Conservation (phyloP, 2,113 vertebrate genomes). For the Globicephala melas region DNA sequence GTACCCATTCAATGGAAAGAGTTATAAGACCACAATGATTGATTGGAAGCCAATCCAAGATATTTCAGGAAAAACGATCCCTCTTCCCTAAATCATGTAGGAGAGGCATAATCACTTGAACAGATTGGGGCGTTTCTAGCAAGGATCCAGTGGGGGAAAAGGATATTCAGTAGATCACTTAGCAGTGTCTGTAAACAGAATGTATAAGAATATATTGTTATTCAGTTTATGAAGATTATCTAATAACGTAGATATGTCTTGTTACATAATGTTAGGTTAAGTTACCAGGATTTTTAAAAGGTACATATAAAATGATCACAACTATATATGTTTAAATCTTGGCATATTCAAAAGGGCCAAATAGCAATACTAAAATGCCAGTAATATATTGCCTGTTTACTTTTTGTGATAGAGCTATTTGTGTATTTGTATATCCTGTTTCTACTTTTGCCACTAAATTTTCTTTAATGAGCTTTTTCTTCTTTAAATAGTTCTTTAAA, state of each 20-base stretch:
- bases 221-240: not conserved
- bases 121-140: not conserved
- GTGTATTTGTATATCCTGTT: not conserved
- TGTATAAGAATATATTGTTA: not conserved
- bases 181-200: not conserved
- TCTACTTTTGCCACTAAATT: not conserved
- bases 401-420: not conserved
- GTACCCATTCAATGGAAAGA: not conserved
- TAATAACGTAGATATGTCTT: not conserved
- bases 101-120: not conserved
- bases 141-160: not conserved
- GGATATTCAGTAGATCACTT: not conserved
- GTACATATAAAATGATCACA: not conserved
- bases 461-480: not conserved
- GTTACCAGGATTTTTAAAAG: not conserved
- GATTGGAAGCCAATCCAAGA: not conserved
- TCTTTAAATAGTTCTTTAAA: conserved; percentile 37
- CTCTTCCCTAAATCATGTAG: not conserved
- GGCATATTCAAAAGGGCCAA: not conserved
- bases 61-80: not conserved
- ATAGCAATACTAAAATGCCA: not conserved
- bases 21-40: not conserved
- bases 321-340: not conserved
- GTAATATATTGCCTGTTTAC: not conserved
- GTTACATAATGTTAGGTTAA: not conserved